Evolutionary conservation across 2,888 invertebrate species (phyloP).

Genomic region (Pollenia amentaria): DNA sequence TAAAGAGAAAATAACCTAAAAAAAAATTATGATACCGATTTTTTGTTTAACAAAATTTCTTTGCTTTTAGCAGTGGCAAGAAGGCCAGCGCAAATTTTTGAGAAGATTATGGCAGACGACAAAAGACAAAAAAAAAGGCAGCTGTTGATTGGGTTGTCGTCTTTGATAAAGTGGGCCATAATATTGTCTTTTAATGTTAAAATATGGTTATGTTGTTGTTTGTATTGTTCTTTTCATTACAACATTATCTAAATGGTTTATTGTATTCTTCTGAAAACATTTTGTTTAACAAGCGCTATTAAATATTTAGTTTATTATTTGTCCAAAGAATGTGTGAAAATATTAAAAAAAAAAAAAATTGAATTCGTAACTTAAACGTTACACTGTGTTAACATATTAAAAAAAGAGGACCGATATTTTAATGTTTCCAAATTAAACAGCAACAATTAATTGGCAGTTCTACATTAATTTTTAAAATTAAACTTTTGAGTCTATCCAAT

Average conservation of each 20-base stretch:
- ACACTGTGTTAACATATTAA: conserved; percentile 5
- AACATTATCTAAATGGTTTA: conserved; percentile 45
- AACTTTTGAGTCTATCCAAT: too few species aligned
- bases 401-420: background rate
- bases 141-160: conserved; percentile 67
- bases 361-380: conserved; percentile 17
- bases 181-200: conserved; percentile 60
- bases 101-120: conserved; percentile 12
- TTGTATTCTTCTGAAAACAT: conserved; percentile 53
- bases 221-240: background rate
- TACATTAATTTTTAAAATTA: background rate
- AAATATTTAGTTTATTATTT: conserved; percentile 59
- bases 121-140: conserved; percentile 40
- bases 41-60: conserved; percentile 26
- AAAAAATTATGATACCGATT: conserved; percentile 44
- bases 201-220: conserved; percentile 27
- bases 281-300: conserved; percentile 59
- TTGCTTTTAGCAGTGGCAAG: background rate
- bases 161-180: conserved; percentile 69
- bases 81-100: background rate
- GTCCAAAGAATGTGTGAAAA: background rate
- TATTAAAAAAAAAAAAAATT: background rate
- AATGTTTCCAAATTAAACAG: conserved; percentile 1
- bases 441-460: conserved; percentile 17
- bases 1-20: conserved; percentile 10